These are phyloP conservation scores for Parazoanthus darwini DNA, from an alignment of 92 coral and sea anemone genomes.

Conservation along the genomic window DNA sequence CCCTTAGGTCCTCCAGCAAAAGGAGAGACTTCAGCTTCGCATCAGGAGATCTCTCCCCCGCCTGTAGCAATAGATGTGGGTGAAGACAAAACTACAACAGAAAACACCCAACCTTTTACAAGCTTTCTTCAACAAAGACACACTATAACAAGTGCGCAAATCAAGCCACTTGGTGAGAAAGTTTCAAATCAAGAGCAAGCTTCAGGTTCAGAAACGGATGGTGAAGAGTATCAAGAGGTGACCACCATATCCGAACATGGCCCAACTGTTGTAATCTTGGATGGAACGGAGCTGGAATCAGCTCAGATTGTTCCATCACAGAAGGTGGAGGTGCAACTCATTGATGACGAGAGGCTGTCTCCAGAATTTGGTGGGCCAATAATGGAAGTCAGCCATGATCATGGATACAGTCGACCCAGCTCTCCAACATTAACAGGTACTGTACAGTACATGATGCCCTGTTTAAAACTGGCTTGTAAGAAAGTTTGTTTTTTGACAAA, in stretches of 20 bases:
- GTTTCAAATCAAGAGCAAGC: background rate
- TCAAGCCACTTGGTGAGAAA: conserved; percentile 1
- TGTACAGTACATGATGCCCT: background rate
- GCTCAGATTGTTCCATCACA: background rate
- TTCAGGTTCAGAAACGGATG: conserved; percentile 9
- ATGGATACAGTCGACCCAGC: conserved; percentile 40
- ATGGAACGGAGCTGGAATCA: conserved; percentile 5
- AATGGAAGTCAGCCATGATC: conserved; percentile 45
- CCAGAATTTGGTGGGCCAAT: conserved; percentile 7
- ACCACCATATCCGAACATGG: background rate
- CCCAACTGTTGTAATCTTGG: conserved; percentile 20
- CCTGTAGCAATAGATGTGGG: conserved; percentile 12
- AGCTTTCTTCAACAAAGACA: background rate
- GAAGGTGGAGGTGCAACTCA: conserved; percentile 57
- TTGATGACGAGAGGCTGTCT: conserved; percentile 21
- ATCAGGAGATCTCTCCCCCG: background rate
- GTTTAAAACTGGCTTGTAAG: background rate
- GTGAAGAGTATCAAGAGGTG: background rate
- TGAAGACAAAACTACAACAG: background rate
- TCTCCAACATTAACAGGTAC: conserved; percentile 23
- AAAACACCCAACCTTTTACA: background rate
- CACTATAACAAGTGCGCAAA: background rate
- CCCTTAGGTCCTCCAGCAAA: conserved; percentile 28
- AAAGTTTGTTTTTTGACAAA: too few species aligned
- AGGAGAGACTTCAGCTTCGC: background rate